A percentile compares a stretch with the other conserved stretches of the same genome.
phyloP scores from a whole-genome alignment of 2,113 vertebrate genomes.

The Brachyhypopomus gauderio region DNA sequence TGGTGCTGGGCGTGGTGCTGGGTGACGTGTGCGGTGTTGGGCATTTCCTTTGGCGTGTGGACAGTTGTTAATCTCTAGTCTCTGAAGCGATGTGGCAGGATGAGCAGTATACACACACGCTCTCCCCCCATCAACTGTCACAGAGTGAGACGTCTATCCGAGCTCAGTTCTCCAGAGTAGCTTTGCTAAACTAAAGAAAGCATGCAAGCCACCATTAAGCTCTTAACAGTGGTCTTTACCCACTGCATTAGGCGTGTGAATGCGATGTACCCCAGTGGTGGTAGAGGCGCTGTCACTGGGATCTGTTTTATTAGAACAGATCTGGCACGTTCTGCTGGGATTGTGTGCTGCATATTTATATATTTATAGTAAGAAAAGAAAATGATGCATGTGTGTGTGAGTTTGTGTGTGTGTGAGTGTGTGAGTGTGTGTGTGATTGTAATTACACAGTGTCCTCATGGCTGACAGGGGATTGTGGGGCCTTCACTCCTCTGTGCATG shows the following conservation, averaged over 20 bases:
- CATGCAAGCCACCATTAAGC: not conserved
- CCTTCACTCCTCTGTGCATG: conserved; percentile 36
- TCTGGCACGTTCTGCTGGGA: no score
- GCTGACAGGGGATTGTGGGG: conserved; percentile 52
- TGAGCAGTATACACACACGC: conserved; percentile 25
- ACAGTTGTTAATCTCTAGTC: conserved; percentile 68
- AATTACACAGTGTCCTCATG: conserved; percentile 59
- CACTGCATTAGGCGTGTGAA: not conserved
- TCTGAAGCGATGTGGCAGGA: conserved; percentile 70
- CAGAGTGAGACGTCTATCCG: conserved; percentile 30
- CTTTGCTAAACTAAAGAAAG: not conserved
- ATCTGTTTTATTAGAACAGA: not conserved
- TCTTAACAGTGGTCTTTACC: not conserved
- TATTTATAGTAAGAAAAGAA: no score
- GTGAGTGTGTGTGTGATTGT: conserved; percentile 49
- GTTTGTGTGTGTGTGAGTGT: no score
- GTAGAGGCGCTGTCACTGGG: not conserved
- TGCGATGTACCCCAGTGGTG: not conserved
- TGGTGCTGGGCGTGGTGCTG: no score
- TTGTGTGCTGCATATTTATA: no score
- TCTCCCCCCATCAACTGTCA: conserved; percentile 39
- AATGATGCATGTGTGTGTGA: no score
- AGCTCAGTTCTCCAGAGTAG: not conserved
- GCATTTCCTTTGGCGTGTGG: conserved; percentile 50
- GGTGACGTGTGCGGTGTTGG: no score